phyloP scores from a whole-genome alignment of 2,797 vertebrate genomes.

The Adelosebastes latens region DNA sequence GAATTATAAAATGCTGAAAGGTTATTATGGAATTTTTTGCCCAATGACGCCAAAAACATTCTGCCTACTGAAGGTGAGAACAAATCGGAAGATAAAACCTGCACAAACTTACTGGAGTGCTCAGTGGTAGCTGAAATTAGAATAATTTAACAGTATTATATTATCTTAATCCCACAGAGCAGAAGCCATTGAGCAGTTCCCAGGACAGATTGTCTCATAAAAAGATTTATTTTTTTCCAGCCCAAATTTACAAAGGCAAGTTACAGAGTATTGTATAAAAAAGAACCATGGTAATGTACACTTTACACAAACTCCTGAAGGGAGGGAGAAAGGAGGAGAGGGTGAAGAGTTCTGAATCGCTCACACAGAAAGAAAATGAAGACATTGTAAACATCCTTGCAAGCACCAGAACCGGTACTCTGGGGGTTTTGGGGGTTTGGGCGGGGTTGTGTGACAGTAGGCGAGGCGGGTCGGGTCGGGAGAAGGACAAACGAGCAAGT shows the following conservation, averaged over 20 bases:
- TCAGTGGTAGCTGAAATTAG: too few species aligned
- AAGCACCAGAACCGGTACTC: constrained; percentile 82
- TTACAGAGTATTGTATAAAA: constrained; percentile 94
- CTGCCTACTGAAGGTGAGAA: too few species aligned
- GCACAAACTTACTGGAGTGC: neutral
- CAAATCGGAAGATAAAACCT: neutral
- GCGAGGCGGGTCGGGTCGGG: constrained; percentile 49
- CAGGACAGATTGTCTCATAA: constrained; percentile 96
- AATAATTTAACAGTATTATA: neutral
- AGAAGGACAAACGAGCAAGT: constrained; percentile 67
- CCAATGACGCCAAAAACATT: too few species aligned
- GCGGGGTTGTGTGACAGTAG: constrained; percentile 62
- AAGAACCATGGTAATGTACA: constrained; percentile 97
- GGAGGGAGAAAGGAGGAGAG: constrained; percentile 66
- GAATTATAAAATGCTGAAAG: too few species aligned
- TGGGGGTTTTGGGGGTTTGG: neutral
- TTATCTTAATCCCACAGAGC: neutral
- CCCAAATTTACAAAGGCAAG: constrained; percentile 98
- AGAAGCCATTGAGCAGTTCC: constrained; percentile 75
- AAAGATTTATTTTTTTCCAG: constrained; percentile 99
- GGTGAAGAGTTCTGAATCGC: constrained; percentile 75
- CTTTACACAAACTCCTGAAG: constrained; percentile 96
- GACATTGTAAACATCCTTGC: constrained; percentile 89
- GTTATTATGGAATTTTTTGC: too few species aligned
- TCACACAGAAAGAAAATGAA: constrained; percentile 82